Conservation (phyloP, 2,113 vertebrate species). For the Mionectes macconnelli region DNA sequence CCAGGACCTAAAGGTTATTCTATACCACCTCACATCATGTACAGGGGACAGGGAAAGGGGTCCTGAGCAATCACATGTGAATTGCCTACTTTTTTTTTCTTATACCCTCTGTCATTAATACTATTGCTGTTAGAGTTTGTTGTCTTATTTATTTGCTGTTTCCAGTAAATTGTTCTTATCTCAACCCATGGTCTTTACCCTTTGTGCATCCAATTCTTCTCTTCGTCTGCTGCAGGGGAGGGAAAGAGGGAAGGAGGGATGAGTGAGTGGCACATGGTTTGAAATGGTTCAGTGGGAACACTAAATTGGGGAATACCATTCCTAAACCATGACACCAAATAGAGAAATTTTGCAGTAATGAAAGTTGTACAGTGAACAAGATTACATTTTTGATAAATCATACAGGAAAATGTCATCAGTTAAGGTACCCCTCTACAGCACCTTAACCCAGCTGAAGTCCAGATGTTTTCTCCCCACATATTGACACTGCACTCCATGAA, state of each 20-base stretch:
- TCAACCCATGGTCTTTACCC: rapidly evolving
- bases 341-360: not conserved
- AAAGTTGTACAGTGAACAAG: not conserved
- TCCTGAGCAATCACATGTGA: not conserved
- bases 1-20: not conserved
- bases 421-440: not conserved
- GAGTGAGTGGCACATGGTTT: not conserved
- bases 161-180: not conserved
- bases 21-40: not conserved
- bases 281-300: not conserved
- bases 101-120: rapidly evolving
- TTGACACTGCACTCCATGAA: not conserved
- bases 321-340: rapidly evolving
- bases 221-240: rapidly evolving
- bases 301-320: not conserved
- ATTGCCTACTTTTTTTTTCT: not conserved
- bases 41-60: not conserved
- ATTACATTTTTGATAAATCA: not conserved
- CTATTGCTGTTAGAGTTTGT: not conserved
- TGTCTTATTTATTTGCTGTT: not conserved
- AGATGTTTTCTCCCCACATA: not conserved
- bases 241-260: not conserved
- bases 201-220: not conserved
- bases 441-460: not conserved
- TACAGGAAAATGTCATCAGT: not conserved